Conservation (phyloP, 2,113 vertebrate species). For the Anoura caudifer region DNA sequence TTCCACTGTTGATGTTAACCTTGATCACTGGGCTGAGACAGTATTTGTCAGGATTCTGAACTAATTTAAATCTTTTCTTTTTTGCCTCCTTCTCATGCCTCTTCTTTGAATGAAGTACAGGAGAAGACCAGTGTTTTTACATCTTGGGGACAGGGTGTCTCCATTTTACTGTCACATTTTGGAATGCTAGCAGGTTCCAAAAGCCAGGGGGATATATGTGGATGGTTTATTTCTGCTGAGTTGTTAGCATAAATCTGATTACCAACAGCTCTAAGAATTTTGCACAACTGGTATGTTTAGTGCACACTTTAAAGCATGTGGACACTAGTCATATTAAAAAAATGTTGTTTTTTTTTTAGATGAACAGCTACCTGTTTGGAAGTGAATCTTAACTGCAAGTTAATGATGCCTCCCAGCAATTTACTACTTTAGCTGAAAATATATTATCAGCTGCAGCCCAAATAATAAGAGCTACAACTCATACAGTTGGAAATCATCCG, state of each 20-base stretch:
- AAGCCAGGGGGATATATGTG: neutral
- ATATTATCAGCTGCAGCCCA: neutral
- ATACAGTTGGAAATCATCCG: neutral
- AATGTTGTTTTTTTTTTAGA: neutral
- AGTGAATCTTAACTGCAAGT: constrained; percentile 39
- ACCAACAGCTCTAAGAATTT: neutral
- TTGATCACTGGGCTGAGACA: neutral
- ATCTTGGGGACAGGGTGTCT: neutral
- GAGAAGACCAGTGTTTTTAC: neutral
- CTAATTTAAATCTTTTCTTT: neutral
- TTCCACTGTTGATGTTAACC: neutral
- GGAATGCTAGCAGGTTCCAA: neutral
- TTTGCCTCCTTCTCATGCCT: neutral
- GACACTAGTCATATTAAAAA: neutral
- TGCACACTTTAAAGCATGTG: neutral
- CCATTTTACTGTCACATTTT: neutral
- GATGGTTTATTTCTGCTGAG: neutral
- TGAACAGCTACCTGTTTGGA: constrained; percentile 1
- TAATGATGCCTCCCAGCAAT: constrained; percentile 37
- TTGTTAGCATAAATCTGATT: neutral
- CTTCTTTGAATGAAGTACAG: neutral
- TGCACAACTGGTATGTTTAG: neutral
- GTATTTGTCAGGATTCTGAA: neutral
- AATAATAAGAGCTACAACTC: constrained; percentile 23
- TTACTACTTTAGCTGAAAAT: neutral